phyloP scores from a whole-genome alignment of 1,140 invertebrate genomes.

The Apocrypta bakeri region DNA sequence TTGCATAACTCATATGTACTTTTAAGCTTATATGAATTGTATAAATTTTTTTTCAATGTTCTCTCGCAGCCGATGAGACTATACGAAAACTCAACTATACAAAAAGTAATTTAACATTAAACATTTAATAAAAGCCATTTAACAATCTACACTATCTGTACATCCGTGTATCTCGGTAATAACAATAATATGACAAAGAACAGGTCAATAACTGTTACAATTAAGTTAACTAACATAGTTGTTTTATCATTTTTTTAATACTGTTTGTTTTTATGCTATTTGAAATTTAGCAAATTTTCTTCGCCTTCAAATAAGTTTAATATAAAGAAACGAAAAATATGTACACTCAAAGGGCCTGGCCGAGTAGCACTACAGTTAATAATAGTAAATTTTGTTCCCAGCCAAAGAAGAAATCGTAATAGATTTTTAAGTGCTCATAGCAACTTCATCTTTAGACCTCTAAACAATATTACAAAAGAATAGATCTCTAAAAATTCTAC shows the following conservation, averaged over 20 bases:
- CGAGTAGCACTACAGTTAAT: constrained; percentile 25
- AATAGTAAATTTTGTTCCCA: neutral
- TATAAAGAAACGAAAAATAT: neutral
- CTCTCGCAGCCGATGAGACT: neutral
- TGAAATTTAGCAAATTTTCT: neutral
- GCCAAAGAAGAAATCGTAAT: neutral
- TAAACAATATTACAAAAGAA: constrained; percentile 18
- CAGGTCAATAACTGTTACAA: neutral
- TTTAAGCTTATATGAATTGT: neutral
- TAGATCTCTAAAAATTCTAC: constrained; percentile 33
- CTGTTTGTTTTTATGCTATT: neutral
- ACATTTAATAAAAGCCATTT: neutral
- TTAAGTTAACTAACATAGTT: neutral
- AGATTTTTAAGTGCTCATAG: constrained; percentile 42
- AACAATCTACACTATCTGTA: constrained; percentile 6
- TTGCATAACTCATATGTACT: neutral
- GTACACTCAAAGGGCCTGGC: neutral
- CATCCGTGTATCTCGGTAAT: neutral
- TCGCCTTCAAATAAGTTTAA: neutral
- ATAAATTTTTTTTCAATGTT: neutral
- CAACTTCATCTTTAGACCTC: constrained; percentile 1
- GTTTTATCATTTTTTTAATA: neutral
- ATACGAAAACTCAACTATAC: constrained; percentile 10
- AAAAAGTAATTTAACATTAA: constrained; percentile 7
- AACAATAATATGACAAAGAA: neutral